Conservation (phyloP, 2,888 invertebrate genomes). For the Crossocerus cetratus region DNA sequence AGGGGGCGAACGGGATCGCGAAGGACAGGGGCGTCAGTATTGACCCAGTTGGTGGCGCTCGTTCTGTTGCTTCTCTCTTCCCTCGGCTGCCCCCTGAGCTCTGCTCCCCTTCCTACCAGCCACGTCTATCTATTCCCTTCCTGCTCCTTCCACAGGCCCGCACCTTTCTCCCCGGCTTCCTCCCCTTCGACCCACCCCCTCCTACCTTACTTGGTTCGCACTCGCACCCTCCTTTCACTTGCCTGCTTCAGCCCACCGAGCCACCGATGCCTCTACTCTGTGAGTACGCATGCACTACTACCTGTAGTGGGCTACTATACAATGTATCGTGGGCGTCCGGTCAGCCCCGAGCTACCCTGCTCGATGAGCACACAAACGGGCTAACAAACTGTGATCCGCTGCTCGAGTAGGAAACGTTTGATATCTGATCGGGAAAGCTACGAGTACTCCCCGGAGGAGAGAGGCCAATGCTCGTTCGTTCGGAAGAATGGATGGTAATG, state of each 20-base stretch:
- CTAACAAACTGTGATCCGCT: no score
- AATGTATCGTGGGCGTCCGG: neutral
- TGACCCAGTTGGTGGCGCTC: slow-evolving; percentile 68
- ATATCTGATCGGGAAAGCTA: neutral
- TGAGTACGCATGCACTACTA: neutral
- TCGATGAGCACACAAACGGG: no score
- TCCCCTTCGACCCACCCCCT: neutral
- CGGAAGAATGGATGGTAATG: neutral
- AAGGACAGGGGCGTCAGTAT: slow-evolving; percentile 64
- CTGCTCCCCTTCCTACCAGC: slow-evolving; percentile 24
- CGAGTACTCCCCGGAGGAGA: neutral
- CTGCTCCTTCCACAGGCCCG: neutral
- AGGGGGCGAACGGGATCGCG: slow-evolving; percentile 10
- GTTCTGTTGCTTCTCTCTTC: slow-evolving; percentile 50
- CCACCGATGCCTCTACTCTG: neutral
- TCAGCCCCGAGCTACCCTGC: neutral
- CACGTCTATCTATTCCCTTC: slow-evolving; percentile 11
- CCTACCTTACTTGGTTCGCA: neutral
- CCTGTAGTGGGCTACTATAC: no score
- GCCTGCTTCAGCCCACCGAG: neutral
- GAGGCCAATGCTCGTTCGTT: neutral
- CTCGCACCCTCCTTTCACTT: neutral
- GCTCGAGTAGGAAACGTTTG: no score
- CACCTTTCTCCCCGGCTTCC: neutral
- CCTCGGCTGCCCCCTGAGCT: slow-evolving; percentile 30